A percentile compares a stretch with the other conserved stretches of the same genome.
Evolutionary conservation across 2,888 invertebrate species (phyloP).

Genomic region (Parnassius orleans): DNA sequence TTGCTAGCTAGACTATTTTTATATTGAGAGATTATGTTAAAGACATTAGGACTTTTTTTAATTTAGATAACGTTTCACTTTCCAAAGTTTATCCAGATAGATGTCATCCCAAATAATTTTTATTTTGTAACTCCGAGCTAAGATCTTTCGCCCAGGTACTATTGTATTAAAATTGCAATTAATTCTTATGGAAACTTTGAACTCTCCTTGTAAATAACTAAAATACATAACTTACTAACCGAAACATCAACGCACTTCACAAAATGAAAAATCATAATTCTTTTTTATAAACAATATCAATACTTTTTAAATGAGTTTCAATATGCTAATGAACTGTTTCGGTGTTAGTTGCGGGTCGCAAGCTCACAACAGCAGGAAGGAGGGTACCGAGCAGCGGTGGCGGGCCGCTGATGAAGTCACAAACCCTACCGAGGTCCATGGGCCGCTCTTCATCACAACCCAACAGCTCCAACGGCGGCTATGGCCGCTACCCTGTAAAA

Average conservation of each 20-base stretch:
- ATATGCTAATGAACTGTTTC: neutral
- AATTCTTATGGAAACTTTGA: constrained; percentile 10
- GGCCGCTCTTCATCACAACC: constrained; percentile 83
- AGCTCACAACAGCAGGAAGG: constrained; percentile 87
- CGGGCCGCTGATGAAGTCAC: constrained; percentile 88
- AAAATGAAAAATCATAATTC: neutral
- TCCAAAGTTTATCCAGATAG: too few species aligned
- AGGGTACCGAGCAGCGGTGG: constrained; percentile 83
- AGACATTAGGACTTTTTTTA: too few species aligned
- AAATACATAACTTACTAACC: too few species aligned
- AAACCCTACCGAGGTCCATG: constrained; percentile 92
- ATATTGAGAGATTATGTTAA: too few species aligned
- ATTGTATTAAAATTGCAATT: too few species aligned
- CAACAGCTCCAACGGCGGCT: constrained; percentile 72
- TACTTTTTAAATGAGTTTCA: neutral
- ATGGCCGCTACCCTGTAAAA: constrained; percentile 78
- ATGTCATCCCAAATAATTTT: too few species aligned
- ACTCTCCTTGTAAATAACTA: constrained; percentile 19
- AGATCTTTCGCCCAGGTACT: too few species aligned
- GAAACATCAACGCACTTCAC: too few species aligned
- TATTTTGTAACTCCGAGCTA: too few species aligned
- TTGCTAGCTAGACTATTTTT: too few species aligned
- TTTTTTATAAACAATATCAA: neutral
- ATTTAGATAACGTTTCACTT: too few species aligned
- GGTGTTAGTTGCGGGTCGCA: constrained; percentile 87